Base-by-base conservation (phyloP, 2,113 vertebrate genomes). In the Scomber scombrus region DNA sequence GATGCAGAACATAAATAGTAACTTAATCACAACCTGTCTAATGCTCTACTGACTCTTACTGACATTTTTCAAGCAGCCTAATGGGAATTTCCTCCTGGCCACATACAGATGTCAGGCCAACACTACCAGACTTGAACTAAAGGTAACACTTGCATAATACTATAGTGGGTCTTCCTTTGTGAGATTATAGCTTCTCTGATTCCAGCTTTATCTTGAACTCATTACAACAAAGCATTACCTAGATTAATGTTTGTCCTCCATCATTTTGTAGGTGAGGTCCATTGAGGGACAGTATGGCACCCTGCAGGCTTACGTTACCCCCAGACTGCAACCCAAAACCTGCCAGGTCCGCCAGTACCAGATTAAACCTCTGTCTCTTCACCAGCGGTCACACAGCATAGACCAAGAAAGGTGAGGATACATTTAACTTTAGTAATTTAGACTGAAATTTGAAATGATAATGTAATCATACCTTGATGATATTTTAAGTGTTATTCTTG, bases 21-120 rank as follows among this genome's bases (percentile, higher is more conserved):
- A 40, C 34, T 40, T 40, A 40, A 40, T 40, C 34, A 40, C 9
- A 40, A 40, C 7, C 8, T 40, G 7, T 40, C 7, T 40, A 40
- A 40, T 40, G 34, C 34, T 40, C 34, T 40, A 4, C 45, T 26
- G 13, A 19, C 19, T 29, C 15, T 47, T 40, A 40, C 34, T 40
- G 34, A 40, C 31, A 81, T 74, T 54, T 80, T 84, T 54, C 73
- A 91, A 87, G 80, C 93, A 99, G 95, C 95, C 95, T 71, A 98
- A 95, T 81, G 97, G 96, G 75, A 99, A 98, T 91, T 99, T 99
- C 76, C 96, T 99, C 61, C 95, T 99, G 49, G 97, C 97, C 26
- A 99, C 98, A 10, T 99, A 99, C 78, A 95, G 98, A 85, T 99
- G 98, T 92, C 98, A 99, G 86, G 97, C 97, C 79, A 99, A 99